A percentile compares a stretch with the other conserved stretches of the same genome.
phyloP scores from a whole-genome alignment of 2,888 invertebrate genomes.

The Resseliella maxima region DNA sequence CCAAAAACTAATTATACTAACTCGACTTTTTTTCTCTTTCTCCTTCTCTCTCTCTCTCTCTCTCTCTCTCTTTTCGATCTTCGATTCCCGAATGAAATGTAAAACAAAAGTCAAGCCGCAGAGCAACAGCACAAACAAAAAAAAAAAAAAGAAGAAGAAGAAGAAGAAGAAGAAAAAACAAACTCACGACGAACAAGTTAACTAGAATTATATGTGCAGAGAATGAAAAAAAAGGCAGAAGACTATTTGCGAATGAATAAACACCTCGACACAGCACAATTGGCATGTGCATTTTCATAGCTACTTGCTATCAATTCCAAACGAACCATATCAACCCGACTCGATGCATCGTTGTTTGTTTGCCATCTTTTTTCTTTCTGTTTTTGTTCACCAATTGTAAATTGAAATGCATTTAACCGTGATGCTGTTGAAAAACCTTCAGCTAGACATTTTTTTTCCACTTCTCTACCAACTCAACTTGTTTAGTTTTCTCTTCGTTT shows the following conservation, averaged over 20 bases:
- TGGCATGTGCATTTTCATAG: conserved; percentile 34
- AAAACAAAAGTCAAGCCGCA: neutral
- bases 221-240: neutral
- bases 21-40: neutral
- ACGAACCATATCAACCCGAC: conserved; percentile 44
- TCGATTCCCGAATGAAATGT: conserved; percentile 7
- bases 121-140: neutral
- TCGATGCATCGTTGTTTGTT: neutral
- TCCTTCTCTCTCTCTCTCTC: too few relatives aligned
- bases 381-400: neutral
- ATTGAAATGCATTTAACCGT: conserved; percentile 46
- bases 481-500: neutral
- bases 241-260: conserved; percentile 37
- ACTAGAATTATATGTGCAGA: conserved; percentile 21
- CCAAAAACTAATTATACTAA: conserved; percentile 46
- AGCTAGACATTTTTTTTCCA: neutral
- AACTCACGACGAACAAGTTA: conserved; percentile 49
- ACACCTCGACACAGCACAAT: conserved; percentile 30
- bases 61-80: too few relatives aligned
- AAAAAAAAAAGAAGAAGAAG: neutral
- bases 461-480: conserved; percentile 35
- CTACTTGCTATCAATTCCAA: conserved; percentile 40
- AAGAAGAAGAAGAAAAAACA: neutral
- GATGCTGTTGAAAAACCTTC: conserved; percentile 41
- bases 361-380: neutral